These are phyloP conservation scores for Nestor notabilis DNA, from an alignment of 2,113 vertebrate species.

Conservation along the genomic window DNA sequence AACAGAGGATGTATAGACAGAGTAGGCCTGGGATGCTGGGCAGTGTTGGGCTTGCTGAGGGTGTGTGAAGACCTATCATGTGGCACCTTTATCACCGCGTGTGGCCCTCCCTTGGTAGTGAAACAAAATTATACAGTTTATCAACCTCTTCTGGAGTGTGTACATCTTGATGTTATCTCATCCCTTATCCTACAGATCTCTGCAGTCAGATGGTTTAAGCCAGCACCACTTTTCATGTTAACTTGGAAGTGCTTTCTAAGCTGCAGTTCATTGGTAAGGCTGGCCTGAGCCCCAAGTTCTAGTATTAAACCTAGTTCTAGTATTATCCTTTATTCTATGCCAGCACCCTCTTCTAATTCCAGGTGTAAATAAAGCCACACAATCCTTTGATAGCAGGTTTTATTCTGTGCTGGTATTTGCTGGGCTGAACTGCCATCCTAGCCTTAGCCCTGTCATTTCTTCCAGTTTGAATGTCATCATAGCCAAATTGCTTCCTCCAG, in stretches of 20 bases:
- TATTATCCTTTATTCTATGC: neutral
- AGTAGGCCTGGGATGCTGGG: neutral
- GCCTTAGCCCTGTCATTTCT: neutral
- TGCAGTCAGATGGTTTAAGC: neutral
- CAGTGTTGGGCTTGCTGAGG: neutral
- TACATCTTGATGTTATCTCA: neutral
- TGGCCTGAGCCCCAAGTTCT: neutral
- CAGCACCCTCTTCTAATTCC: neutral
- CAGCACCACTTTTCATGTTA: neutral
- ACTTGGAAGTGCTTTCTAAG: neutral
- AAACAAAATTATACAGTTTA: slow-evolving; percentile 9
- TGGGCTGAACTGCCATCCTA: neutral
- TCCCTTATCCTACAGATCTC: slow-evolving; percentile 4
- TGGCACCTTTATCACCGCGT: neutral
- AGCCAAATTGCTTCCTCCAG: neutral
- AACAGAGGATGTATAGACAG: neutral
- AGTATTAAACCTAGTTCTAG: neutral
- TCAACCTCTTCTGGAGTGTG: neutral
- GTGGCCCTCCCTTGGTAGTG: slow-evolving; percentile 1
- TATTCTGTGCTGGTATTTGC: neutral
- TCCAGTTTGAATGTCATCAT: rapidly evolving
- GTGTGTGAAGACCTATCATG: slow-evolving; percentile 10
- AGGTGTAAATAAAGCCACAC: neutral
- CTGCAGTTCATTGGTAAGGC: neutral
- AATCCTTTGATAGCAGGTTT: neutral